Base-by-base conservation (phyloP, 2,888 invertebrate genomes). In the Erebia palarica region DNA sequence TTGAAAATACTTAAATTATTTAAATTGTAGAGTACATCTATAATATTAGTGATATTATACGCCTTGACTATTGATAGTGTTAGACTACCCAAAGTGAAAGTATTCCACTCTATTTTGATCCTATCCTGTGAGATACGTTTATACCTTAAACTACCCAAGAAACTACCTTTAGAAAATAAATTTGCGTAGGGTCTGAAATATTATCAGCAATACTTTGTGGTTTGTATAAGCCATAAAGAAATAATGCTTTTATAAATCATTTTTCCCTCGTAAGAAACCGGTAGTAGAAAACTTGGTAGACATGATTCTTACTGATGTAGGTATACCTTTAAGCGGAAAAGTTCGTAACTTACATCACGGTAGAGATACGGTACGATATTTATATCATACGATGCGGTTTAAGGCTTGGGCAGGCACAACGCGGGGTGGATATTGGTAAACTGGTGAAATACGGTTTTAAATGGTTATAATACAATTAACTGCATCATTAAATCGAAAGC, bases 251-350 rank as follows among this genome's bases (percentile, higher is more conserved):
- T 42, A 44, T 65, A 65, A 65, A 65, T 65, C 55, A 65, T 53
- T 4, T 21, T 55, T 44, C 57, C 44, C 55, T 44, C 55, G 42
- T 44, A 44, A 57, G 57, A 55, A 53, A 65, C 18, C 11, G 14
- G 14, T 55, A 57, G 59, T 36, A 49, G 67, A 49, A 59, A 59
- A 66, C 66, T 58, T 59, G 58, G 67, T 67, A 67, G 58, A 49
- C 67, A 59, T 59, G 67, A 67, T 58, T 47, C 47, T n/a, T 47
- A 47, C 27, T 49, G 59, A 67, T 57, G 57, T 55, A 44, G 7
- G 36, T 36, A 36, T 36, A 36, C n/a, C n/a, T n/a, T n/a, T 57
- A 44, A 27, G 59, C 13, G 55, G 49, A 16, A 63, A 67, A 67
- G 67, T 67, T 59, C 59, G 27, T 55, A 67, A 59, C 59, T 67